These are phyloP conservation scores for Diplolepis rosae DNA, from an alignment of 2,888 invertebrate species.

Conservation along the genomic window DNA sequence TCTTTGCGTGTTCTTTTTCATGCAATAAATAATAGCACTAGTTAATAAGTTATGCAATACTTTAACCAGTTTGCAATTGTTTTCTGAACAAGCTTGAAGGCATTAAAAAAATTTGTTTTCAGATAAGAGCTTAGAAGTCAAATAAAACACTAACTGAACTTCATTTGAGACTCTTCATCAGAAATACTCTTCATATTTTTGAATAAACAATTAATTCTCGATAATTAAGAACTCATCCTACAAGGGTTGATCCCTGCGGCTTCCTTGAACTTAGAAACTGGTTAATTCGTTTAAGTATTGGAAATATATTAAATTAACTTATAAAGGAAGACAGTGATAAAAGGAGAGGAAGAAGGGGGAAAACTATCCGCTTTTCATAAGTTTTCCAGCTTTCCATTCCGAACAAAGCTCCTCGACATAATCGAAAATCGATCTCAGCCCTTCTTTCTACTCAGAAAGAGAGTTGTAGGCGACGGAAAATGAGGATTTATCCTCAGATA, in stretches of 20 bases:
- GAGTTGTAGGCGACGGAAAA: constrained; percentile 50
- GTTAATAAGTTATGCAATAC: too few relatives aligned
- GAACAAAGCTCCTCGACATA: constrained; percentile 52
- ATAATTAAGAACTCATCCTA: constrained; percentile 20
- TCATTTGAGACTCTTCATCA: constrained; percentile 21
- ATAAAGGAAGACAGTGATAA: constrained; percentile 1
- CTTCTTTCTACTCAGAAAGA: constrained; percentile 39
- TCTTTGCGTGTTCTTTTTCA: too few relatives aligned
- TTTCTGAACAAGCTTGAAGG: too few relatives aligned
- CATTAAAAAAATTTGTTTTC: too few relatives aligned
- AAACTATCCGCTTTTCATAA: constrained; percentile 37
- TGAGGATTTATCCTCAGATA: constrained; percentile 56
- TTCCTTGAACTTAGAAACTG: constrained; percentile 1
- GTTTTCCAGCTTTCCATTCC: constrained; percentile 45
- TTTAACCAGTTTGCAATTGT: too few relatives aligned
- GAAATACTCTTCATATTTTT: constrained; percentile 7
- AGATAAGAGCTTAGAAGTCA: not conserved
- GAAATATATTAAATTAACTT: constrained; percentile 20
- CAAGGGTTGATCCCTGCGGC: constrained; percentile 15
- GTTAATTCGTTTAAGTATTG: constrained; percentile 30
- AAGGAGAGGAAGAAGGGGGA: not conserved
- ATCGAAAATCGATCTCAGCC: constrained; percentile 60
- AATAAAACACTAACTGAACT: constrained; percentile 22
- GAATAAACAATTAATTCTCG: constrained; percentile 8
- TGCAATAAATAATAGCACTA: too few relatives aligned